Evolutionary conservation across 1,140 invertebrate species (phyloP), one percentile per base, ranked within the genome.

Genomic region (Euura saliciscinereae): DNA sequence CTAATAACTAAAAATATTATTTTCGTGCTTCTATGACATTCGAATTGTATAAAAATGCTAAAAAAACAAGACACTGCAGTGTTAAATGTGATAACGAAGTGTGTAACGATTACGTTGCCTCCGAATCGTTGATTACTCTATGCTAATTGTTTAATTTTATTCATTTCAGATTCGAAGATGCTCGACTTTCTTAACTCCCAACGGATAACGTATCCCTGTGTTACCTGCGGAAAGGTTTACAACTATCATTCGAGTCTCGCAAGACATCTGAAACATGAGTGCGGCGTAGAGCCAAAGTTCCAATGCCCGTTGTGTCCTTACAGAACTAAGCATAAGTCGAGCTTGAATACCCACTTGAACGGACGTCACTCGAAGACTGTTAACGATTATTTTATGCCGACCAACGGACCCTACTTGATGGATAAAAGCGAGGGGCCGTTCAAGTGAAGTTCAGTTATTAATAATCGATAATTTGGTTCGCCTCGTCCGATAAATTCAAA

Each of bases 181-280:
- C 0, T 73, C 51, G 69, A 72, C 5, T 78, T 75, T 45, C 43
- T 78, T 13, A 78, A 75, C 67, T 75, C 74, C 4, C 82, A 83
- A 71, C 78, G 77, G 44, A 74, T 85, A 43, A 86, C 84, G 11
- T 86, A 86, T 51, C 79, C 84, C 2, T 88, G 86, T 78, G 83
- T 79, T 71, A 87, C 86, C 72, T 87, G 86, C 65, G 83, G 83
- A 71, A 88, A 88, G 71, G 74, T 81, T 67, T 88, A 87, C 82
- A 84, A 82, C 78, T 88, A 88, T 75, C 83, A 86, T 70, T 87
- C 85, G 68, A 86, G 85, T 65, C 71, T 86, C 75, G 83, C 84
- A 3, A 80, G 86, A 67, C 88, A 90, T 71, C 74, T 89, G 73
- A 89, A 89, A 72, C 87, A 89, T 78, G 89, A 90, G 72, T 91